Evolutionary conservation across 1,140 invertebrate species (phyloP).

Genomic region (Drosophila pallidifrons): DNA sequence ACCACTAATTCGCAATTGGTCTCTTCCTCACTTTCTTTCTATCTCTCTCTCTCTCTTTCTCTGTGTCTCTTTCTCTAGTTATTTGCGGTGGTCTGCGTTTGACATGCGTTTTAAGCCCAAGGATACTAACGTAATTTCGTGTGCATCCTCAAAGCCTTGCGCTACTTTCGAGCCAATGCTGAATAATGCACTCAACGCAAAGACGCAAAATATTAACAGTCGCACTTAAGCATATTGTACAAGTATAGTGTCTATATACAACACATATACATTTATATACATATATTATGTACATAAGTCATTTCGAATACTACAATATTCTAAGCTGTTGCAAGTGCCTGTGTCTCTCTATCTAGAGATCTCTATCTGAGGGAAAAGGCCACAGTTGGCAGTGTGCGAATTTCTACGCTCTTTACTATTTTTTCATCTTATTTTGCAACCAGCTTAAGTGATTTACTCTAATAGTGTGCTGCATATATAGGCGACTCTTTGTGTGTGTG

Average conservation of each 20-base stretch:
- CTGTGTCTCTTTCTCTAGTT: background rate
- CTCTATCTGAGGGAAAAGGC: background rate
- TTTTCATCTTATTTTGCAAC: constrained; percentile 40
- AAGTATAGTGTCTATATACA: background rate
- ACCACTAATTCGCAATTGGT: constrained; percentile 3
- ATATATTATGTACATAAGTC: constrained; percentile 1
- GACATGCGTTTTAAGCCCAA: constrained; percentile 45
- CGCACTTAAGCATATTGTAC: constrained; percentile 50
- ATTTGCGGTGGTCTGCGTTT: constrained; percentile 11
- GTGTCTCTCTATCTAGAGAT: background rate
- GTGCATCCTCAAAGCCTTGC: constrained; percentile 72
- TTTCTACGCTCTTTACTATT: constrained; percentile 55
- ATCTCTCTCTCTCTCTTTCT: background rate
- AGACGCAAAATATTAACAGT: constrained; percentile 52
- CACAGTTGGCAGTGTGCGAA: constrained; percentile 32
- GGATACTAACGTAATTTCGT: constrained; percentile 69
- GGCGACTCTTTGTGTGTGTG: background rate
- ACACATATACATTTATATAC: background rate
- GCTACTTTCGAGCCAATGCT: constrained; percentile 71
- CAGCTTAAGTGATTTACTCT: constrained; percentile 76
- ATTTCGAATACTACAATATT: constrained; percentile 15
- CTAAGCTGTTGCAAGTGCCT: constrained; percentile 8
- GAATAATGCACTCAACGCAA: constrained; percentile 57
- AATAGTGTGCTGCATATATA: constrained; percentile 41
- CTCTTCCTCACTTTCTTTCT: background rate